phyloP scores from a whole-genome alignment of 2,888 invertebrate species.

The Marronus borbonicus region DNA sequence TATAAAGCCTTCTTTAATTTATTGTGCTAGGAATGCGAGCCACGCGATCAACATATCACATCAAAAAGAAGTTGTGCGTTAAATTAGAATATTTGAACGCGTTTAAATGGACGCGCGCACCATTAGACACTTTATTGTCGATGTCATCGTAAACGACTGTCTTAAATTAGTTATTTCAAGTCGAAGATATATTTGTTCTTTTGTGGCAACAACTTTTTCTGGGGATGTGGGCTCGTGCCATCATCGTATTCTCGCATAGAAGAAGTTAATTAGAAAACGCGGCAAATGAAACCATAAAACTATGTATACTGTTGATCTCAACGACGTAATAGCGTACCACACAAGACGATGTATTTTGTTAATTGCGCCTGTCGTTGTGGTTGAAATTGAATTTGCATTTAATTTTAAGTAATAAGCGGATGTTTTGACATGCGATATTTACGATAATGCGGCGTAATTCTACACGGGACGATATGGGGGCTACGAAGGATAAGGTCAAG shows the following conservation, averaged over 20 bases:
- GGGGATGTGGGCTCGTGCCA: constrained; percentile 1
- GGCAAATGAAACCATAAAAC: too few relatives aligned
- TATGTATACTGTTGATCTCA: background rate
- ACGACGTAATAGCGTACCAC: constrained; percentile 16
- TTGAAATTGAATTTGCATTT: constrained; percentile 13
- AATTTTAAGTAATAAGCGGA: constrained; percentile 27
- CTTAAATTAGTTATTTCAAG: constrained; percentile 23
- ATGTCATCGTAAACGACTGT: constrained; percentile 37
- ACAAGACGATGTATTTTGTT: constrained; percentile 24
- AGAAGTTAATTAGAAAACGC: too few relatives aligned
- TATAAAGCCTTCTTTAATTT: constrained; percentile 17
- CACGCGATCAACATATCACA: background rate
- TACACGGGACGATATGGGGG: background rate
- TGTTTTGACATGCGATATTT: constrained; percentile 24
- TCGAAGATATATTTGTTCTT: background rate
- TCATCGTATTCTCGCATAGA: too few relatives aligned
- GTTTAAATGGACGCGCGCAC: background rate
- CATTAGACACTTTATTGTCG: constrained; percentile 22
- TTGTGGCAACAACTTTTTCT: background rate
- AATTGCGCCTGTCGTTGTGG: constrained; percentile 23
- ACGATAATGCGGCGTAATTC: constrained; percentile 8
- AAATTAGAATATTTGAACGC: constrained; percentile 12
- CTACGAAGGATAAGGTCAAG: constrained; percentile 5
- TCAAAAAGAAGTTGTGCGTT: background rate
- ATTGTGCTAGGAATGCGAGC: constrained; percentile 20